These are phyloP conservation scores for Lysandra bellargus DNA, from an alignment of 2,888 invertebrate species.

Conservation along the genomic window DNA sequence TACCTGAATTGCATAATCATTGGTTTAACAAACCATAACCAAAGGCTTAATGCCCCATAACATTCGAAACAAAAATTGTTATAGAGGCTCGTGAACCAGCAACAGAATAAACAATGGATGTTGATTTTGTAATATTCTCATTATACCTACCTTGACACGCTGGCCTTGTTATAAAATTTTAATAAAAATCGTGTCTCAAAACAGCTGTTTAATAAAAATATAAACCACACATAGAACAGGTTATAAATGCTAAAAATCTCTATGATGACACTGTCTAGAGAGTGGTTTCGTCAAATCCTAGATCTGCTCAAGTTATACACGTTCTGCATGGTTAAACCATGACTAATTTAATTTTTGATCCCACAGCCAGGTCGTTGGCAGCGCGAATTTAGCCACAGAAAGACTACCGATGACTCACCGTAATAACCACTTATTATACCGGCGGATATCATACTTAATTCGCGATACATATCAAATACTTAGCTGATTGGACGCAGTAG, in stretches of 20 bases:
- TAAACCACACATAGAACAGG: not conserved
- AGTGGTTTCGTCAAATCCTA: not conserved
- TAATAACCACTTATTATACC: slow-evolving; percentile 41
- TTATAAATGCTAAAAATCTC: not conserved
- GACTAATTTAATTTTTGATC: slow-evolving; percentile 33
- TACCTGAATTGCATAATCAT: slow-evolving; percentile 10
- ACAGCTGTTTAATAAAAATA: not conserved
- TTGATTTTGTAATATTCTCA: slow-evolving; percentile 41
- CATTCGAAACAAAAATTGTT: not conserved
- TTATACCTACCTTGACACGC: slow-evolving; percentile 50
- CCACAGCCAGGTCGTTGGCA: slow-evolving; percentile 58
- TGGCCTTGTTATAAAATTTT: slow-evolving; percentile 52
- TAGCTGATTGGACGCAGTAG: not conserved
- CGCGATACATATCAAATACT: slow-evolving; percentile 21
- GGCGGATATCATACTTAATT: slow-evolving; percentile 15
- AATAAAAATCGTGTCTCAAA: slow-evolving; percentile 51
- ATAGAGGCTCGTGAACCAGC: not conserved
- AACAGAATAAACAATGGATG: slow-evolving; percentile 22
- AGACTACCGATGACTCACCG: slow-evolving; percentile 67
- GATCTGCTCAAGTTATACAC: not conserved
- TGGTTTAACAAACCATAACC: not conserved
- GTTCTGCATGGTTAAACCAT: not conserved
- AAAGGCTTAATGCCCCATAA: slow-evolving; percentile 1
- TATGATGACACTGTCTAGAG: not conserved
- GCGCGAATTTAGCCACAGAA: slow-evolving; percentile 71